These are phyloP conservation scores for Gastrophysa polygoni DNA, from an alignment of 2,888 invertebrate species.

Conservation along the genomic window DNA sequence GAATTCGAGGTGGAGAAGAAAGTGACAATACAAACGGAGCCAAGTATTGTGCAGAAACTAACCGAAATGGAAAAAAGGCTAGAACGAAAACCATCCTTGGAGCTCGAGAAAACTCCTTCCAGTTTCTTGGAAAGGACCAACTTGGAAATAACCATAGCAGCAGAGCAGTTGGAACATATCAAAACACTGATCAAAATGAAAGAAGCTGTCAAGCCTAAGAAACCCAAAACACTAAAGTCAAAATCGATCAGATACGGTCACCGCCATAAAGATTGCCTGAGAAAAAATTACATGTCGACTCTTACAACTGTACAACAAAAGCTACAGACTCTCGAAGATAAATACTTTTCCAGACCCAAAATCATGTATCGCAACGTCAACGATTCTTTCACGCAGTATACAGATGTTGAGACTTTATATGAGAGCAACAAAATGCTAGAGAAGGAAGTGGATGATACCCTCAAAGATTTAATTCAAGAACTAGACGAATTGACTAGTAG, in stretches of 20 bases:
- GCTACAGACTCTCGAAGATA: conserved; percentile 45
- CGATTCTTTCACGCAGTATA: conserved; percentile 28
- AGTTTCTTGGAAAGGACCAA: conserved; percentile 24
- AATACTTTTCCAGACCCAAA: conserved; percentile 38
- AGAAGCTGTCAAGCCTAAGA: conserved; percentile 3
- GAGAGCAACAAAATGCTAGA: conserved; percentile 12
- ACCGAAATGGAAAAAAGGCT: conserved; percentile 11
- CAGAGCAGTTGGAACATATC: conserved; percentile 21
- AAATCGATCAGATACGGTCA: conserved; percentile 22
- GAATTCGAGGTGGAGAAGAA: neutral
- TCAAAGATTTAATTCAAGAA: conserved; percentile 26
- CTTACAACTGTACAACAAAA: conserved; percentile 42
- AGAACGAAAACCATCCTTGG: conserved; percentile 1
- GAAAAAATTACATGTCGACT: conserved; percentile 41
- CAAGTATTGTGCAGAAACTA: conserved; percentile 13
- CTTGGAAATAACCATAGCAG: conserved; percentile 23
- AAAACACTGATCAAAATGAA: conserved; percentile 16
- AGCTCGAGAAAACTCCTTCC: conserved; percentile 13
- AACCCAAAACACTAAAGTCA: conserved; percentile 3
- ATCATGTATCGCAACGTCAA: conserved; percentile 36
- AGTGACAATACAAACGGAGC: neutral
- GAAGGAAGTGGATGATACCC: conserved; percentile 19
- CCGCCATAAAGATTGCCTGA: conserved; percentile 20
- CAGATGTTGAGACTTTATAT: conserved; percentile 26
- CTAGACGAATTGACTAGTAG: conserved; percentile 25